These are phyloP conservation scores for Girardinus metallicus DNA, from an alignment of 2,797 vertebrate genomes.

Conservation along the genomic window DNA sequence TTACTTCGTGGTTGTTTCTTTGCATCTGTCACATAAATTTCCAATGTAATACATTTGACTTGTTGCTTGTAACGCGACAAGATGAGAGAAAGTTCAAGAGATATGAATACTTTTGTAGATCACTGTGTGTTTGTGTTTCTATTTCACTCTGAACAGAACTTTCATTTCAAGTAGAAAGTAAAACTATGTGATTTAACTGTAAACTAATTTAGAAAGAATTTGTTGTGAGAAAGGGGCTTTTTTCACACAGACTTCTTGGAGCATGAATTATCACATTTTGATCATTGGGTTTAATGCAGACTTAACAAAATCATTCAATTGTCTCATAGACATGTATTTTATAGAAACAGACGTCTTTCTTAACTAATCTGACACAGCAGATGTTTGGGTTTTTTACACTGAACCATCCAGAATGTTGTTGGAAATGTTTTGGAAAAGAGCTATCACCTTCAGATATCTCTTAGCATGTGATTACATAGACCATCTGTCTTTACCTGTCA, in stretches of 20 bases:
- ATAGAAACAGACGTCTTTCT: background rate
- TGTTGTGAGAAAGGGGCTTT: background rate
- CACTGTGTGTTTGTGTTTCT: background rate
- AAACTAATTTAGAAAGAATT: no score
- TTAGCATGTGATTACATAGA: conserved; percentile 10
- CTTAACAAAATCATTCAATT: background rate
- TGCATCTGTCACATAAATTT: background rate
- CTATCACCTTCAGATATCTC: background rate
- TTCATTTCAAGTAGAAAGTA: background rate
- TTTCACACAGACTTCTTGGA: background rate
- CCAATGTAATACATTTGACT: background rate
- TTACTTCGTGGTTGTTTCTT: background rate
- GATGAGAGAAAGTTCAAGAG: background rate
- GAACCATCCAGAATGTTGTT: conserved; percentile 6
- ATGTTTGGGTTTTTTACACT: conserved; percentile 8
- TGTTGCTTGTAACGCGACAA: background rate
- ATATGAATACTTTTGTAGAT: background rate
- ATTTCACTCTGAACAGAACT: background rate
- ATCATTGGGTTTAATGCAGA: background rate
- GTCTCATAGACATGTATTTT: background rate
- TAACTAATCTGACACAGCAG: conserved; percentile 5
- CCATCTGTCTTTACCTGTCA: conserved; percentile 24
- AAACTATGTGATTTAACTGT: background rate
- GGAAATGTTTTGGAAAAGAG: conserved; percentile 1
- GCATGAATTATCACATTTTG: background rate